A percentile compares a stretch with the other conserved stretches of the same genome.
These are phyloP conservation scores for Dryoscopus gambensis DNA, from an alignment of 2,113 vertebrate species.

Conservation along the genomic window DNA sequence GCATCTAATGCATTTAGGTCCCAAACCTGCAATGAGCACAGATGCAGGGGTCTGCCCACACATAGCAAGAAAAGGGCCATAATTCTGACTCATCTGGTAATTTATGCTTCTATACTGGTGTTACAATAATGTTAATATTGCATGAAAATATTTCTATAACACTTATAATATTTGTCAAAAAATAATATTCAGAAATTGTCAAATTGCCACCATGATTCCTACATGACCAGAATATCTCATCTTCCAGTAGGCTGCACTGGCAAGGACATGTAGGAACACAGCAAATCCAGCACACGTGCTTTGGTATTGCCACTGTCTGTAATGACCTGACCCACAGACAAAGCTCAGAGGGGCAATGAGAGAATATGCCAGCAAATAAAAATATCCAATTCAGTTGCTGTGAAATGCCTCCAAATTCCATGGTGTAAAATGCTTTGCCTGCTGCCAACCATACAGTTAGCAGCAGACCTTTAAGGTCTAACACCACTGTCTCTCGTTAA, in stretches of 20 bases:
- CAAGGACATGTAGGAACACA: not conserved
- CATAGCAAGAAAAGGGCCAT: conserved; percentile 59
- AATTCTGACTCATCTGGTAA: conserved; percentile 68
- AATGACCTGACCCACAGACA: not conserved
- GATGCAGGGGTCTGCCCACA: conserved; percentile 63
- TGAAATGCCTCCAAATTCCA: not conserved
- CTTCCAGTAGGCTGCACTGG: not conserved
- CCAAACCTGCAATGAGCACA: conserved; percentile 59
- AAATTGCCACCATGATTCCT: conserved; percentile 40
- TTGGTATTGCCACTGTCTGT: not conserved
- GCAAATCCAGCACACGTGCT: not conserved
- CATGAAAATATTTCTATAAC: conserved; percentile 67
- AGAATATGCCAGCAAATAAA: not conserved
- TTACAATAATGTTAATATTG: conserved; percentile 63
- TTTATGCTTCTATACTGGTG: conserved; percentile 64
- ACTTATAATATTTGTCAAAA: conserved; percentile 55
- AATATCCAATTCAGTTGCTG: not conserved
- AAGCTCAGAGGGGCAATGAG: not conserved
- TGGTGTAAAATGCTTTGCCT: not conserved
- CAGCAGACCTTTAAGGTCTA: not conserved
- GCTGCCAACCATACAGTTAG: not conserved
- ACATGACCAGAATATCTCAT: not conserved
- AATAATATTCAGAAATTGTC: conserved; percentile 45
- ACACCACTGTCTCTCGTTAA: not conserved
- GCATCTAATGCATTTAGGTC: conserved; percentile 33